Base-by-base conservation (phyloP, 2,797 vertebrate species). In the Crenichthys baileyi region DNA sequence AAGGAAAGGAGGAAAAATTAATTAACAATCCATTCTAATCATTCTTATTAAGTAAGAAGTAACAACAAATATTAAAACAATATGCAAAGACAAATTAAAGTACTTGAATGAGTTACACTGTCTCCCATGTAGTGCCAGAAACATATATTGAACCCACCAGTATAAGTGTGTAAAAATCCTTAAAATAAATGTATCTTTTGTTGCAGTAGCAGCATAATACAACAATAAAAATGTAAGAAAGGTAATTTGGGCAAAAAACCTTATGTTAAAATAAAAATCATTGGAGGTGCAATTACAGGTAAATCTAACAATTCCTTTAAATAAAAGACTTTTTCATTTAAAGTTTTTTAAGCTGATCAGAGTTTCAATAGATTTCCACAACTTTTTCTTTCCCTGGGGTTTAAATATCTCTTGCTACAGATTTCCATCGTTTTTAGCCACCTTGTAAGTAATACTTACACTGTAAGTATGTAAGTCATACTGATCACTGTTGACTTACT, bases 71-170 rank as follows among this genome's bases (percentile, higher is more conserved):
- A 53, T 53, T 31, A 60, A 22, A 70, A 51, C 70, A 36, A 46
- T 24, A 74, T n/a, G 0, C 0, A 0, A n/a, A 58, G 22, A 61
- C 29, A 0, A 0, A 0, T 39, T 4, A 55, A 60, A 12, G 4
- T 0, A 68, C 46, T 72, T 72, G 31, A 60, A 44, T 65, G 60
- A 75, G 51, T 36, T 58, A 58, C 51, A 39, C 24, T 79, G 50
- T 60, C 36, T 44, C n/a, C 48, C 48, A 50, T 50, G 15, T 15
- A 3, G 48, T 50, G 72, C 24, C 44, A 70, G 36, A 70, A 46
- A 22, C 22, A 48, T 60, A 58, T 58, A 58, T 58, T 24, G 22
- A 5, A 24, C 7, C 55, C 55, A 56, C 2, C n/a, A 26, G 55
- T 56, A 56, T 26, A 58, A 26, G n/a, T 29, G 15, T 60, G 48